A percentile compares a stretch with the other conserved stretches of the same genome.
These are phyloP conservation scores for Proteles cristata DNA, from an alignment of 2,113 vertebrate genomes.

Conservation along the genomic window DNA sequence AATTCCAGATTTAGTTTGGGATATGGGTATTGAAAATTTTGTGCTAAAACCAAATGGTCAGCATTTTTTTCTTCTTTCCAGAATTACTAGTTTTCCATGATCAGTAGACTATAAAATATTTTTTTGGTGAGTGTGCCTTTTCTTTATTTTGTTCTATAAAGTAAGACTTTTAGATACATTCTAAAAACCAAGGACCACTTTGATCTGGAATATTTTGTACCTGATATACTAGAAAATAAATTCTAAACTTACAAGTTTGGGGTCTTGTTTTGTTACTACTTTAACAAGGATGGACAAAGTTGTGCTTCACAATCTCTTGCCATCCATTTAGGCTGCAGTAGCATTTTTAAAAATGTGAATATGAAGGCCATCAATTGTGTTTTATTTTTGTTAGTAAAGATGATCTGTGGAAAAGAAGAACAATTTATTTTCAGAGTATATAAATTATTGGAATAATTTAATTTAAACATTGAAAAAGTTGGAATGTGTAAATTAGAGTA, in stretches of 20 bases:
- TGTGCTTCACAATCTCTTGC: neutral
- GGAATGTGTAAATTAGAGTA: constrained; percentile 3
- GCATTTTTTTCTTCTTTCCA: neutral
- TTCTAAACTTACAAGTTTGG: neutral
- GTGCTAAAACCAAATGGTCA: neutral
- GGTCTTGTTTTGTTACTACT: neutral
- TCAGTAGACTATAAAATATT: neutral
- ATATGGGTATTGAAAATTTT: neutral
- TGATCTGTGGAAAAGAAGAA: constrained; percentile 17
- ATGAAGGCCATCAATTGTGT: neutral
- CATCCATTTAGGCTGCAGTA: neutral
- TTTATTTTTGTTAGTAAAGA: constrained; percentile 39
- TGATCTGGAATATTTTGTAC: neutral
- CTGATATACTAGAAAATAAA: neutral
- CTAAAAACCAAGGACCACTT: neutral
- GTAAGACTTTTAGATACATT: neutral
- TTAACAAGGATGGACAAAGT: neutral
- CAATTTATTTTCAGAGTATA: neutral
- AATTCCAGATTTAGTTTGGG: neutral
- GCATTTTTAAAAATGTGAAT: neutral
- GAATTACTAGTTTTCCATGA: neutral
- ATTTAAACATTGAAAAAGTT: constrained; percentile 13
- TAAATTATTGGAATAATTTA: constrained; percentile 42
- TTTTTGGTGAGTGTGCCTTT: neutral
- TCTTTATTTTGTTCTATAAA: neutral